Evolutionary conservation across 2,888 invertebrate species (phyloP).

Genomic region (Hypselothyrea guttata): DNA sequence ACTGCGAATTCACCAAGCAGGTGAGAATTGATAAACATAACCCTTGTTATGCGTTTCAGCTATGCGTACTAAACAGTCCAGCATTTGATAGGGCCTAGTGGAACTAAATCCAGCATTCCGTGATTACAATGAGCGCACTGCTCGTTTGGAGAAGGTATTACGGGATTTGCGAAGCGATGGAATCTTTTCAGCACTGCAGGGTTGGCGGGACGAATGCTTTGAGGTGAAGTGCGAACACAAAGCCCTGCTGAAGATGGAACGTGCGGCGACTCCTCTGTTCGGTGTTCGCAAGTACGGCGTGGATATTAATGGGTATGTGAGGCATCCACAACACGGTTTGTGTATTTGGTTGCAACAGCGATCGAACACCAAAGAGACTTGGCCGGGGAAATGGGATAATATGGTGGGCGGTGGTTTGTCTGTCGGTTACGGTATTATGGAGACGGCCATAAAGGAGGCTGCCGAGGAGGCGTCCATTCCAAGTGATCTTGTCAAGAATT

Average conservation of each 20-base stretch:
- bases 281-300: constrained; percentile 97
- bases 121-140: constrained; percentile 91
- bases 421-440: constrained; percentile 92
- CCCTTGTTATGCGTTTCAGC: too few relatives aligned
- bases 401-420: constrained; percentile 97
- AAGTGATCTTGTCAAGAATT: constrained; percentile 86
- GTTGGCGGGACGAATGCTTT: constrained; percentile 97
- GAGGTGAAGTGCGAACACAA: constrained; percentile 90
- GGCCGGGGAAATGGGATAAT: constrained; percentile 97
- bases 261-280: constrained; percentile 96
- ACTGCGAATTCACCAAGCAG: constrained; percentile 80
- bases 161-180: constrained; percentile 89
- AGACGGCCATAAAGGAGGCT: constrained; percentile 96
- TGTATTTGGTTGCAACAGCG: constrained; percentile 95
- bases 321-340: constrained; percentile 91
- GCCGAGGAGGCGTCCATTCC: constrained; percentile 97
- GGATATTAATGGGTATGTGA: constrained; percentile 96
- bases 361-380: constrained; percentile 95
- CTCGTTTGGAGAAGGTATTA: constrained; percentile 90
- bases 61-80: too few relatives aligned
- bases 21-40: constrained; percentile 52
- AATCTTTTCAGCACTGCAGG: constrained; percentile 90
- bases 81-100: constrained; percentile 86
- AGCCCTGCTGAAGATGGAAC: constrained; percentile 90
- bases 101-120: constrained; percentile 93